These are phyloP conservation scores for Fragum sueziense DNA, from an alignment of 2,888 invertebrate species.

Conservation along the genomic window DNA sequence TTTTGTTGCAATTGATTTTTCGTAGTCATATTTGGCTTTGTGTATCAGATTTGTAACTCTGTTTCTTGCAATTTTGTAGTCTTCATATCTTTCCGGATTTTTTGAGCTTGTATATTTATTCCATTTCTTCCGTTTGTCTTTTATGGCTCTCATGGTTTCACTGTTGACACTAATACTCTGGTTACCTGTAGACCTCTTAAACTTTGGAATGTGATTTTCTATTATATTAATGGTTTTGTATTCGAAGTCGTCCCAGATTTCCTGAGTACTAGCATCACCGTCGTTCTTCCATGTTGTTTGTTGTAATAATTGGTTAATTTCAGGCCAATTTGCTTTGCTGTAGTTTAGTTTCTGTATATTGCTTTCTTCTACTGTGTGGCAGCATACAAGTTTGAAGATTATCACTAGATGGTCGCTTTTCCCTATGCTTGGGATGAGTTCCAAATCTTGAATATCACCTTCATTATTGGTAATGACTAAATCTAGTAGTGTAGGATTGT, in stretches of 20 bases:
- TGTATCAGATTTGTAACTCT: not conserved
- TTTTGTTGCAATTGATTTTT: not conserved
- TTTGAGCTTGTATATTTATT: not conserved
- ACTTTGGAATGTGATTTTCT: slow-evolving; percentile 10
- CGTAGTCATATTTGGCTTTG: not conserved
- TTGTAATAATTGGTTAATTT: not conserved
- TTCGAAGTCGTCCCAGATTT: not conserved
- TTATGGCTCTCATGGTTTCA: not conserved
- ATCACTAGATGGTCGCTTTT: slow-evolving; percentile 3
- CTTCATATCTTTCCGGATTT: not conserved
- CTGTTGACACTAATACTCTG: not conserved
- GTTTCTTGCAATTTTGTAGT: slow-evolving; percentile 19
- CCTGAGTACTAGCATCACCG: not conserved
- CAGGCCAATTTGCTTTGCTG: not conserved
- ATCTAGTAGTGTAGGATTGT: not conserved
- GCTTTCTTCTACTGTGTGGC: too few species aligned
- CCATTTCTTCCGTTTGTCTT: slow-evolving; percentile 20
- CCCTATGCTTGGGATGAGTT: not conserved
- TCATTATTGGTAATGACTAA: not conserved
- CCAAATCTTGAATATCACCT: not conserved
- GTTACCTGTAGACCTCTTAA: not conserved
- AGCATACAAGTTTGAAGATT: not conserved
- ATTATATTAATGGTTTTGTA: not conserved
- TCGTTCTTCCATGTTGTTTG: not conserved
- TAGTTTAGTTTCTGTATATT: not conserved